Conservation (phyloP, 2,888 invertebrate genomes). For the Andrena minutula region DNA sequence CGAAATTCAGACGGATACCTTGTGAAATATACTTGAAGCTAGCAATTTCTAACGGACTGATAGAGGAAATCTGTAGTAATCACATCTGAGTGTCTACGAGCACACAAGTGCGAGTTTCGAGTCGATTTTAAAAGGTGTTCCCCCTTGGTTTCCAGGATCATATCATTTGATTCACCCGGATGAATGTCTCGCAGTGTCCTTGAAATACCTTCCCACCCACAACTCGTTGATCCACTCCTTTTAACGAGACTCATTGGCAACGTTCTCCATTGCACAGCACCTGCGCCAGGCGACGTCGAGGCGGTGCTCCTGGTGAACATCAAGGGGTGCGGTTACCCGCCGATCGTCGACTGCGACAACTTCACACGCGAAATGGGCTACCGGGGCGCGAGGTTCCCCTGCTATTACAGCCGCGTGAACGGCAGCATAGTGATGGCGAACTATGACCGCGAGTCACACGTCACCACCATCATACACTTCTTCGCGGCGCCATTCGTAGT, state of each 20-base stretch:
- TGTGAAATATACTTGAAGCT: no score
- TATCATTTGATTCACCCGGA: no score
- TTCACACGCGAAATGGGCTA: slow-evolving; percentile 90
- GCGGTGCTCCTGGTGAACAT: slow-evolving; percentile 91
- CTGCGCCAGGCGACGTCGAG: slow-evolving; percentile 85
- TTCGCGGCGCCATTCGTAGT: slow-evolving; percentile 94
- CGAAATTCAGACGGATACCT: no score
- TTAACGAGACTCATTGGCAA: neutral
- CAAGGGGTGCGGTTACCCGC: slow-evolving; percentile 94
- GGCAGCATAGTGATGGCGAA: slow-evolving; percentile 93
- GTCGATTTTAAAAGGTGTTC: neutral
- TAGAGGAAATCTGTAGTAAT: no score
- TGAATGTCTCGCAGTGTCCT: neutral
- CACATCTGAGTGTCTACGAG: no score
- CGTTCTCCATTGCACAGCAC: slow-evolving; percentile 39
- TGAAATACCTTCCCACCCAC: neutral
- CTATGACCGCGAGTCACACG: slow-evolving; percentile 93
- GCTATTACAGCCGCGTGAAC: slow-evolving; percentile 92
- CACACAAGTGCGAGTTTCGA: no score
- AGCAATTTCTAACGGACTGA: no score
- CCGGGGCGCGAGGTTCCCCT: slow-evolving; percentile 89
- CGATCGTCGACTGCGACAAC: slow-evolving; percentile 91
- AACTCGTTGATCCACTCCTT: neutral
- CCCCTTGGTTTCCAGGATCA: neutral
- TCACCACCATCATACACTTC: slow-evolving; percentile 93